phyloP scores from a whole-genome alignment of 1,140 invertebrate species.

The Leucophenga varia region DNA sequence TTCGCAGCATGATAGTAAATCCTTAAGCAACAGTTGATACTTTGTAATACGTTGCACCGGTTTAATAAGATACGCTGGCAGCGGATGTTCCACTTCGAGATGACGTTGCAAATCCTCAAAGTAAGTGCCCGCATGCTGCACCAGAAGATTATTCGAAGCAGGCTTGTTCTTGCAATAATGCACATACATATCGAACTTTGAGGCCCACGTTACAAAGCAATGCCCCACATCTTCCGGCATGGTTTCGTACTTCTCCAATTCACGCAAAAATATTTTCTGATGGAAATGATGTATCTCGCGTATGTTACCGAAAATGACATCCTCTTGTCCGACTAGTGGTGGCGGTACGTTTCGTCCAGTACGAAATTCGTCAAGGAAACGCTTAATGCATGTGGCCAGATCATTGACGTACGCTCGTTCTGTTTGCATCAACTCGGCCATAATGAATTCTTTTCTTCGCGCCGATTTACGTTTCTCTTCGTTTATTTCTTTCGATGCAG shows the following conservation, averaged over 20 bases:
- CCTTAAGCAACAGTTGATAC: conserved; percentile 96
- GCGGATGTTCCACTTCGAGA: conserved; percentile 82
- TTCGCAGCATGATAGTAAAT: conserved; percentile 92
- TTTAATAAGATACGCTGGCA: conserved; percentile 97
- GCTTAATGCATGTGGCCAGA: conserved; percentile 91
- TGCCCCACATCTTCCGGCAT: conserved; percentile 99
- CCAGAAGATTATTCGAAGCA: conserved; percentile 90
- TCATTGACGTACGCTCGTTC: conserved; percentile 98
- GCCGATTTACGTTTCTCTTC: conserved; percentile 93
- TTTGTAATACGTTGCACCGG: conserved; percentile 99
- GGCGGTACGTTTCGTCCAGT: conserved; percentile 67
- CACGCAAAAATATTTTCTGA: conserved; percentile 91
- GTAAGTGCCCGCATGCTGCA: conserved; percentile 84
- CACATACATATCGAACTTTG: conserved; percentile 96
- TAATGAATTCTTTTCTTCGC: conserved; percentile 95
- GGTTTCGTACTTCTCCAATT: conserved; percentile 97
- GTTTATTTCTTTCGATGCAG: conserved; percentile 79
- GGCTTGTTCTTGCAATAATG: conserved; percentile 99
- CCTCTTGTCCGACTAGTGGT: conserved; percentile 78
- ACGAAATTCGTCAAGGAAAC: conserved; percentile 83
- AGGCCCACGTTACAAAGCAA: conserved; percentile 98
- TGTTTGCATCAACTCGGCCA: conserved; percentile 96
- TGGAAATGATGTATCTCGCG: conserved; percentile 98
- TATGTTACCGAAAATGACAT: conserved; percentile 97
- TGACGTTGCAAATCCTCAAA: conserved; percentile 88